phyloP scores from a whole-genome alignment of 2,113 vertebrate species.

The Panthera tigris region DNA sequence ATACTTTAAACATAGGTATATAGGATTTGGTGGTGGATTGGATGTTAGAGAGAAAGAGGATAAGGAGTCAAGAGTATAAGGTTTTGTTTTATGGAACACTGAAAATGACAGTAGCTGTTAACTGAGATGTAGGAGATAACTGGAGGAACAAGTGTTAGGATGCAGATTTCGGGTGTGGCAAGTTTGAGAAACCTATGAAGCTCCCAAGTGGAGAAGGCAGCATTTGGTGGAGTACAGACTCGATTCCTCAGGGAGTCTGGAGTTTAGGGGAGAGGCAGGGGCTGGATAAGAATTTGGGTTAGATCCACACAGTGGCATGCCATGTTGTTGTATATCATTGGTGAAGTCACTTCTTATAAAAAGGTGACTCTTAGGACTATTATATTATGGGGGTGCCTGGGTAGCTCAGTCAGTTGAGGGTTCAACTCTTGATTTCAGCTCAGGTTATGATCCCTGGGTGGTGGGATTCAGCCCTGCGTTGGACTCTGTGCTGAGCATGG shows the following conservation, averaged over 20 bases:
- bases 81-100: background rate
- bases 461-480: no score
- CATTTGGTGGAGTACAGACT: background rate
- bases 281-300: background rate
- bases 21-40: background rate
- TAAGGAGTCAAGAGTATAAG: background rate
- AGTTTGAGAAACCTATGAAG: background rate
- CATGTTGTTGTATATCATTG: background rate
- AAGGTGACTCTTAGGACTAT: background rate
- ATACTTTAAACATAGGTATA: background rate
- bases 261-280: background rate
- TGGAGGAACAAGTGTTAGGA: background rate
- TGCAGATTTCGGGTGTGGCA: background rate
- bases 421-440: no score
- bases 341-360: background rate
- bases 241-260: background rate
- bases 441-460: no score
- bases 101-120: background rate
- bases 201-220: background rate
- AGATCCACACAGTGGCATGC: background rate
- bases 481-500: no score
- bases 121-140: background rate
- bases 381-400: background rate
- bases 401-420: no score
- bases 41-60: background rate